Percentiles rank a stretch among this genome's conserved stretches.
phyloP scores from a whole-genome alignment of 2,888 invertebrate genomes.

The Meandrusa payeni region DNA sequence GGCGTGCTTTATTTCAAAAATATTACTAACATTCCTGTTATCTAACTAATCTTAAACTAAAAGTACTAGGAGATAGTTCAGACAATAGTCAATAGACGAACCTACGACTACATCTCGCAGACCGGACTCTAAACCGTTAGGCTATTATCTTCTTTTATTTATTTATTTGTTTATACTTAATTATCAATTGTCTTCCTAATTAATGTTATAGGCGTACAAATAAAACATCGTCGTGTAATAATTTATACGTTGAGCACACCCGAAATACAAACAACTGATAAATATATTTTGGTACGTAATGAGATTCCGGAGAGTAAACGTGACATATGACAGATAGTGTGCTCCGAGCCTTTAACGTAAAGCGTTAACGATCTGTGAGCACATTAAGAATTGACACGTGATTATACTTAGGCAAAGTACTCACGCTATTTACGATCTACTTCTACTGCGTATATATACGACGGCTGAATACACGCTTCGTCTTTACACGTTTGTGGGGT shows the following conservation, averaged over 20 bases:
- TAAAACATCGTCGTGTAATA: not conserved
- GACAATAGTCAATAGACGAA: no score
- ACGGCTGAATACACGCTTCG: no score
- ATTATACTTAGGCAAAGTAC: constrained; percentile 4
- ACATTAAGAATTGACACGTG: constrained; percentile 12
- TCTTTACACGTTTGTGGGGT: no score
- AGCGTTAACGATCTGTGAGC: constrained; percentile 8
- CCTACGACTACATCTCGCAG: no score
- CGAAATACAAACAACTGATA: constrained; percentile 10
- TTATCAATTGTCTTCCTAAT: constrained; percentile 11
- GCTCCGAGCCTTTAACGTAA: not conserved
- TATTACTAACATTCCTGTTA: no score
- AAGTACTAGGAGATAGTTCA: no score
- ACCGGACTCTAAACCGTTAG: no score
- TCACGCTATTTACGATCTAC: not conserved
- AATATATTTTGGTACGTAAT: constrained; percentile 4
- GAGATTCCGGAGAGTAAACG: constrained; percentile 11
- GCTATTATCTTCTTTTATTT: no score
- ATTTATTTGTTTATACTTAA: no score
- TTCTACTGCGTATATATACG: no score
- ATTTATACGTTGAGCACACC: not conserved
- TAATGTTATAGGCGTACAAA: constrained; percentile 3
- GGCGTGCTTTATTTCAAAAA: no score
- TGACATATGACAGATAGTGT: constrained; percentile 4
- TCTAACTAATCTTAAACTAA: no score